Conservation (phyloP, 2,797 vertebrate species). For the Crax fasciolata region DNA sequence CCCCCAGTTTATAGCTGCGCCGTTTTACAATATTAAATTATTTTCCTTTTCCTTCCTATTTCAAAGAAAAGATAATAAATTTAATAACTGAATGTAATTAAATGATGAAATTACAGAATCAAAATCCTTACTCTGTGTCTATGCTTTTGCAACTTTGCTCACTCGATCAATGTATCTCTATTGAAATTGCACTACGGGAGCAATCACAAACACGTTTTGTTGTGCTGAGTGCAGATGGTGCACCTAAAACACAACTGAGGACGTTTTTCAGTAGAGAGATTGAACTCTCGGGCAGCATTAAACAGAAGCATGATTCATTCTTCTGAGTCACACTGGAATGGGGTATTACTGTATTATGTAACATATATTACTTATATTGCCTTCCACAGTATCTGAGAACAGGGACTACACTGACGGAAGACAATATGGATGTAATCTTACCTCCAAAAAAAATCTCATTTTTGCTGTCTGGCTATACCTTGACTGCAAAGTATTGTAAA, state of each 20-base stretch:
- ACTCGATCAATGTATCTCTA: accelerated
- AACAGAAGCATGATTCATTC: neutral
- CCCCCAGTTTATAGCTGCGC: neutral
- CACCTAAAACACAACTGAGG: accelerated
- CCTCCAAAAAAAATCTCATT: neutral
- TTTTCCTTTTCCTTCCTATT: neutral
- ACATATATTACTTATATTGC: neutral
- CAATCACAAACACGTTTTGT: accelerated
- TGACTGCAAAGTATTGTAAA: neutral
- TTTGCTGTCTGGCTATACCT: neutral
- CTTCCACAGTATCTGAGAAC: neutral
- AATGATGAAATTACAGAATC: neutral
- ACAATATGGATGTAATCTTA: neutral
- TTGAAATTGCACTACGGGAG: accelerated
- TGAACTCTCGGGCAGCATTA: neutral
- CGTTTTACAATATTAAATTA: accelerated
- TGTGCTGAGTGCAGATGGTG: accelerated
- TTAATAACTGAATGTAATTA: neutral
- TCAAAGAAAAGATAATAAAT: neutral
- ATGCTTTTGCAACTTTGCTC: accelerated
- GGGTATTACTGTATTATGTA: neutral
- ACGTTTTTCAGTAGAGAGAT: neutral
- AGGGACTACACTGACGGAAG: accelerated
- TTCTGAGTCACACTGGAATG: neutral
- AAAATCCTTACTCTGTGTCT: neutral